Conservation (phyloP, 2,888 invertebrate genomes). For the Hymenopus coronatus region DNA sequence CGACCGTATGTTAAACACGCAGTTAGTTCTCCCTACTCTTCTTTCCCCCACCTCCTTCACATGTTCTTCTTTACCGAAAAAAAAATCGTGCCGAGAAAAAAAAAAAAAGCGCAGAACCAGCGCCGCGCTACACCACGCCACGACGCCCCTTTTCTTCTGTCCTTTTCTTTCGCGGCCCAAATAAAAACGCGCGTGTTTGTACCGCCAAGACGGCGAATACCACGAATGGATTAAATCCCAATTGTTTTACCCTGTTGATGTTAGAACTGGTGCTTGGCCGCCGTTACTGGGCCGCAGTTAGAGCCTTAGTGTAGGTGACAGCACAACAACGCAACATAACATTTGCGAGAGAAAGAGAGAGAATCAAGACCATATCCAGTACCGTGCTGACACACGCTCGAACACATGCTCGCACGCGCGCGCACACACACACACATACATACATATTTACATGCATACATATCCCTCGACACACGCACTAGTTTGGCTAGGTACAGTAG, state of each 20-base stretch:
- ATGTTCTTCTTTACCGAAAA: not conserved
- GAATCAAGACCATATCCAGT: not conserved
- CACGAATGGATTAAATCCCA: not conserved
- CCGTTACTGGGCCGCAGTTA: not conserved
- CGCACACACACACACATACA: not conserved
- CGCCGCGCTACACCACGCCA: not conserved
- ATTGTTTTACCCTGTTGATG: not conserved
- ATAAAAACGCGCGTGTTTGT: not conserved
- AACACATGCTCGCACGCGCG: not conserved
- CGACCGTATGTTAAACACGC: constrained; percentile 13
- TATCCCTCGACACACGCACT: not conserved
- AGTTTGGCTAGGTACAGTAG: constrained; percentile 6
- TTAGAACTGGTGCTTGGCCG: not conserved
- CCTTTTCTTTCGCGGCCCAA: not conserved
- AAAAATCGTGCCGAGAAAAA: constrained; percentile 5
- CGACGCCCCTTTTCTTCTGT: not conserved
- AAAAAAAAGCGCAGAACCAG: constrained; percentile 25
- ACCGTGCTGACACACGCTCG: not conserved
- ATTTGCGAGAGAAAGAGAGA: not conserved
- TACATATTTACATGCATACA: too few relatives aligned
- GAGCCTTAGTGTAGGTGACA: constrained; percentile 7
- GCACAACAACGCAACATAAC: not conserved
- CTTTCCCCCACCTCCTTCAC: not conserved
- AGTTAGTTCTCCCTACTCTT: constrained; percentile 5
- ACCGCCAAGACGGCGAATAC: not conserved